These are phyloP conservation scores for Megastigmus dorsalis DNA, from an alignment of 2,888 invertebrate genomes.

Conservation along the genomic window DNA sequence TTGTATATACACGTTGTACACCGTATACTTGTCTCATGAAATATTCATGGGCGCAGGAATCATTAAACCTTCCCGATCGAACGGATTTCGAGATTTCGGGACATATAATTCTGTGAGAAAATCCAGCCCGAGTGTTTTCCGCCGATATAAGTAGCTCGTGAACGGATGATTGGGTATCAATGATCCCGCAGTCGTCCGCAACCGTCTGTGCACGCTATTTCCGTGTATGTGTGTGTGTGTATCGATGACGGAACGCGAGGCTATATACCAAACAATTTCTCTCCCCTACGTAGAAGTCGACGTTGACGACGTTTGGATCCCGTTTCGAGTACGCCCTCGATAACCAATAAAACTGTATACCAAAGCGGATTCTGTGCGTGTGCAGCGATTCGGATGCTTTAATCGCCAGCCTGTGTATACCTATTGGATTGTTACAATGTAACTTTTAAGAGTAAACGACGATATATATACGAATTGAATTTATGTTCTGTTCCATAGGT, in stretches of 20 bases:
- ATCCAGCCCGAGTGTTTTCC: constrained; percentile 61
- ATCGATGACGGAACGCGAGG: constrained; percentile 60
- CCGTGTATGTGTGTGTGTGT: constrained; percentile 56
- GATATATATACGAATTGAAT: no score
- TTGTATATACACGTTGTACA: no score
- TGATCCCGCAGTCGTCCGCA: constrained; percentile 65
- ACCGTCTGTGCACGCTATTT: constrained; percentile 48
- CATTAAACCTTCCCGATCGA: constrained; percentile 67
- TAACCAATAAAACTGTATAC: constrained; percentile 48
- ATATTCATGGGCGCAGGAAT: constrained; percentile 62
- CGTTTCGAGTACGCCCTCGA: constrained; percentile 63
- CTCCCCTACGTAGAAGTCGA: constrained; percentile 46
- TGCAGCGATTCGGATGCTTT: no score
- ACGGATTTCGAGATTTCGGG: constrained; percentile 65
- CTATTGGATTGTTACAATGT: background rate
- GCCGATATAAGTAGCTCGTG: constrained; percentile 65
- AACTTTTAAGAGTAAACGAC: background rate
- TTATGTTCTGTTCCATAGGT: no score
- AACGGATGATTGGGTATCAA: constrained; percentile 73
- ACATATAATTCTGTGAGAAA: constrained; percentile 70
- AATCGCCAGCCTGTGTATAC: no score
- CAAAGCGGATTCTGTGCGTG: no score
- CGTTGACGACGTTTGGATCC: constrained; percentile 26
- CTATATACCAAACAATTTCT: constrained; percentile 59
- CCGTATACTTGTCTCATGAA: constrained; percentile 57